A percentile compares a stretch with the other conserved stretches of the same genome.
phyloP scores from a whole-genome alignment of 2,888 invertebrate genomes.

The Oscheius sp. region DNA sequence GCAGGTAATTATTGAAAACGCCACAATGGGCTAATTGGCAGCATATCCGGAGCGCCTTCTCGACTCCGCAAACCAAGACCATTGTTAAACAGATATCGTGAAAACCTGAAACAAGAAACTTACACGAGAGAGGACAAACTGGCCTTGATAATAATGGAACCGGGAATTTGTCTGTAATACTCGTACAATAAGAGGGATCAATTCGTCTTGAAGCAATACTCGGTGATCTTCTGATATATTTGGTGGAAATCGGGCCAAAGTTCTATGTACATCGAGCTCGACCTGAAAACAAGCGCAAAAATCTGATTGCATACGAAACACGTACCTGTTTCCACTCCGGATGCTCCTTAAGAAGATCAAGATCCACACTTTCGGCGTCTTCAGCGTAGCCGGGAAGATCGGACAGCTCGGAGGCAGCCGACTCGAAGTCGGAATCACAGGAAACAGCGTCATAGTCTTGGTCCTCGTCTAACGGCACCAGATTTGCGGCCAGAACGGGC shows the following conservation, averaged over 20 bases:
- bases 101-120: conserved; percentile 61
- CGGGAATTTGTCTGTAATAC: conserved; percentile 63
- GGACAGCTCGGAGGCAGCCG: conserved; percentile 58
- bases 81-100: conserved; percentile 72
- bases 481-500: conserved; percentile 61
- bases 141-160: conserved; percentile 73
- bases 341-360: conserved; percentile 61
- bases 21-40: conserved; percentile 48
- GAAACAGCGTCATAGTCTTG: conserved; percentile 45
- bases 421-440: conserved; percentile 66
- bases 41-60: conserved; percentile 53
- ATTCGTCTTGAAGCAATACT: conserved; percentile 50
- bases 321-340: conserved; percentile 68
- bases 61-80: conserved; percentile 64
- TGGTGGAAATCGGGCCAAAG: conserved; percentile 71
- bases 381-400: conserved; percentile 21
- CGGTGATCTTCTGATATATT: conserved; percentile 68
- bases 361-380: conserved; percentile 34
- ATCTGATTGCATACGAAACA: not conserved
- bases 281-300: conserved; percentile 46
- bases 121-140: not conserved
- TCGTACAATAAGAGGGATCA: conserved; percentile 71
- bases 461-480: conserved; percentile 41
- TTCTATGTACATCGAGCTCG: conserved; percentile 71
- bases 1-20: conserved; percentile 49